A percentile compares a stretch with the other conserved stretches of the same genome.
Evolutionary conservation across 1,140 invertebrate species (phyloP).

Genomic region (Leptopilina clavipes): DNA sequence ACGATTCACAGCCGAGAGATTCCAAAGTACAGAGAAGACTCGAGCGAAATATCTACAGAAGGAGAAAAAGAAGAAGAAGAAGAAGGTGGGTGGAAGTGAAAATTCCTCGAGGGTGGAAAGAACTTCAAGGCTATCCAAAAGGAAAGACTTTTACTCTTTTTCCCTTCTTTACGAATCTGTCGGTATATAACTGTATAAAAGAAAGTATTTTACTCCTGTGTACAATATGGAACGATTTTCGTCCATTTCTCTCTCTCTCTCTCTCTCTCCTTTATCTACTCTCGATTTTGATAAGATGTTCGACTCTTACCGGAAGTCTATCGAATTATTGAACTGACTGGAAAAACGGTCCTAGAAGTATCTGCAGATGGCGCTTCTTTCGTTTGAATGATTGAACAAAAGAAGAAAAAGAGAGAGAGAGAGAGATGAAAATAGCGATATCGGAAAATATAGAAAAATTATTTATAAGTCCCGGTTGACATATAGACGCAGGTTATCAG

Average conservation of each 20-base stretch:
- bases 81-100: slow-evolving; percentile 14
- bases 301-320: not conserved
- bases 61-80: too few relatives aligned
- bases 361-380: slow-evolving; percentile 20
- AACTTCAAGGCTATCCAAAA: slow-evolving; percentile 14
- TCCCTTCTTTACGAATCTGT: not conserved
- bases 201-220: not conserved
- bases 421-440: not conserved
- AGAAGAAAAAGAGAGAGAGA: not conserved
- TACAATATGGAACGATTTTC: slow-evolving; percentile 11
- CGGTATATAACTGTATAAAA: not conserved
- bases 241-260: not conserved
- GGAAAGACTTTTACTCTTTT: slow-evolving; percentile 16
- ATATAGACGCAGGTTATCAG: slow-evolving; percentile 53
- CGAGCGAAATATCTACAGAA: slow-evolving; percentile 8
- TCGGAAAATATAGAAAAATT: slow-evolving; percentile 54
- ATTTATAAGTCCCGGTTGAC: slow-evolving; percentile 61
- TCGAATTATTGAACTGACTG: slow-evolving; percentile 27
- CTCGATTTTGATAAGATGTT: not conserved
- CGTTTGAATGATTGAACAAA: not conserved
- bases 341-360: not conserved
- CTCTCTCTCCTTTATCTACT: not conserved
- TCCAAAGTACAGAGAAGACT: slow-evolving; percentile 21
- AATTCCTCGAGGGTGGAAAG: slow-evolving; percentile 33
- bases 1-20: slow-evolving; percentile 33